Evolutionary conservation across 1,140 invertebrate species (phyloP), one percentile per base, ranked within the genome.

Genomic region (Cyphomyrmex costatus): DNA sequence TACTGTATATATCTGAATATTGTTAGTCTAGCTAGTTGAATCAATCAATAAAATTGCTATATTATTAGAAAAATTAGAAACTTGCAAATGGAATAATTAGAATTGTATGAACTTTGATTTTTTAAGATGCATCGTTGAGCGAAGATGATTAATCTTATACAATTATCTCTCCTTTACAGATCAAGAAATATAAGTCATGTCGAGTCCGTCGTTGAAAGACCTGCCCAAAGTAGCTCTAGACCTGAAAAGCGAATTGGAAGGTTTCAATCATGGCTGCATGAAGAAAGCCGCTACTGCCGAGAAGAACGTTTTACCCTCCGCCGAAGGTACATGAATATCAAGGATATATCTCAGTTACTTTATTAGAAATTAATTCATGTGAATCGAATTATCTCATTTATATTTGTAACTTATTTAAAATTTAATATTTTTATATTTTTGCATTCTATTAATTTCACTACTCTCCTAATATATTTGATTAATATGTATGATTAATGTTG

Each of bases 161-260:
- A 61, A 58, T 73, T 27, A 53, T 78, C n/a, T 71, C 3, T 21
- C 6, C 88, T 16, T 90, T 91, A 58, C 53, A 91, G 90, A 91
- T 90, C 16, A 42, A 90, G 58, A 49, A 90, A 68, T 82, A 86
- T 53, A 87, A 89, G 61, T 85, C 93, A 96, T 96, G 96, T 96
- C 96, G 91, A 96, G 95, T 91, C 97, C 98, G 94, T 96, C 97
- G 91, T 96, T 98, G 68, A 98, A 98, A 95, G 97, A 98, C 95
- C 96, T 98, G 74, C 98, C 98, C 83, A 98, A 98, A 96, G 98
- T 99, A 78, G 97, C 97, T 78, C 96, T 96, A 53, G 97, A 98
- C 93, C 96, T 99, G 70, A 99, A 98, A 95, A 98, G 96, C 93
- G 97, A 99, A 95, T 95, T 98, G 89, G 98, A 98, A 94, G 96